Conservation (phyloP, 2,888 invertebrate species). For the Anarsia innoxiella region DNA sequence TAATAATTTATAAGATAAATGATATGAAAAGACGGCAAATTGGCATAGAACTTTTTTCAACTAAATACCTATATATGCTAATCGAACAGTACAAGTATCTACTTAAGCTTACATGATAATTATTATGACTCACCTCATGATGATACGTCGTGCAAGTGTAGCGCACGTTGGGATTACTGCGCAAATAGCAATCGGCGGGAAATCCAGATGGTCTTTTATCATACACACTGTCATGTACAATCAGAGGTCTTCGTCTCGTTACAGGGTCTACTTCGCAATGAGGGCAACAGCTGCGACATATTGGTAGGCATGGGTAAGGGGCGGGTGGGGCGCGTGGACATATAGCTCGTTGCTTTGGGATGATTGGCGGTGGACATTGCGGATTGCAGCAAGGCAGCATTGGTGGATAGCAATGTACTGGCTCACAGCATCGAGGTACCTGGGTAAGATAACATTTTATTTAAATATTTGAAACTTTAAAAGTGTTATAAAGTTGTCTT, state of each 20-base stretch:
- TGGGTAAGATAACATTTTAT: no score
- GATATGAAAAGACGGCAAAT: no score
- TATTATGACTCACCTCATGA: no score
- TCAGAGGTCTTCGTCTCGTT: constrained; percentile 72
- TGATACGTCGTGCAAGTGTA: constrained; percentile 49
- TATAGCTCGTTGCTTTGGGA: constrained; percentile 63
- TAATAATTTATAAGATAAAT: no score
- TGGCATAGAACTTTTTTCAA: no score
- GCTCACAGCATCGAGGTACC: constrained; percentile 58
- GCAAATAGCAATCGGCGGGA: constrained; percentile 40
- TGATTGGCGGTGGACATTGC: constrained; percentile 69
- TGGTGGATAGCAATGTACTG: constrained; percentile 55
- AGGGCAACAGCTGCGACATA: constrained; percentile 61
- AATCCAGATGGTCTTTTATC: constrained; percentile 44
- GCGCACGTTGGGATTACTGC: constrained; percentile 43
- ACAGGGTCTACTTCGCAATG: constrained; percentile 68
- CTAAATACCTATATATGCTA: no score
- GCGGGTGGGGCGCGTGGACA: constrained; percentile 60
- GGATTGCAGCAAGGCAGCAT: constrained; percentile 64
- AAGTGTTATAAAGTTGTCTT: background rate
- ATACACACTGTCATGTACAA: constrained; percentile 72
- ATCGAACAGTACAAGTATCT: no score
- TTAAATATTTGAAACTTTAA: background rate
- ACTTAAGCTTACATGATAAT: no score
- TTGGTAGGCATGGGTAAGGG: constrained; percentile 64